Evolutionary conservation across 2,888 invertebrate genomes (phyloP).

Genomic region (Salpingus planirostris): DNA sequence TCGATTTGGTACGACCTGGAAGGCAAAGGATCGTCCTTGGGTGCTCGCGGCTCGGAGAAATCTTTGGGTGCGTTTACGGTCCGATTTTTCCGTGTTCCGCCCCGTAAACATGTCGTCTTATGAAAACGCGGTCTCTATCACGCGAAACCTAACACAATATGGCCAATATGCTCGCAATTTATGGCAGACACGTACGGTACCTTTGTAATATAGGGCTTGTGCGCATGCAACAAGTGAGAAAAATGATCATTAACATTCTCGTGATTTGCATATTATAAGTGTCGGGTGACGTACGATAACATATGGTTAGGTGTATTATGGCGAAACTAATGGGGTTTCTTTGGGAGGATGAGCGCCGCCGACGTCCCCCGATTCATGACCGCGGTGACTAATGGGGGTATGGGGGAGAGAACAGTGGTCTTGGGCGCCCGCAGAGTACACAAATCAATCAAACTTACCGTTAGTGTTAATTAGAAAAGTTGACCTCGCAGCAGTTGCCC

Average conservation of each 20-base stretch:
- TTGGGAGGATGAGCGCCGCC: slow-evolving; percentile 10
- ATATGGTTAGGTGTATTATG: slow-evolving; percentile 18
- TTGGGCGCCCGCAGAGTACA: slow-evolving; percentile 26
- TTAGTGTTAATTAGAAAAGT: slow-evolving; percentile 40
- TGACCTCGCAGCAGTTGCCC: too few relatives aligned
- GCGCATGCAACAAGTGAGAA: slow-evolving; percentile 15
- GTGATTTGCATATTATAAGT: slow-evolving; percentile 17
- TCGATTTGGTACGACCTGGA: too few relatives aligned
- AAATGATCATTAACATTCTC: slow-evolving; percentile 15
- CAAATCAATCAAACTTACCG: slow-evolving; percentile 38
- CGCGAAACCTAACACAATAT: slow-evolving; percentile 14
- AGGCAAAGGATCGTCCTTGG: too few relatives aligned
- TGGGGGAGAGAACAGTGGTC: slow-evolving; percentile 1
- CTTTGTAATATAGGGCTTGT: slow-evolving; percentile 14
- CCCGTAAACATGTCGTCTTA: too few relatives aligned
- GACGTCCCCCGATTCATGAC: slow-evolving; percentile 11
- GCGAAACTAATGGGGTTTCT: slow-evolving; percentile 19
- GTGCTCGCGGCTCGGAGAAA: slow-evolving; percentile 3
- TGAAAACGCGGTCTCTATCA: slow-evolving; percentile 15
- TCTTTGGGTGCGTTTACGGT: too few relatives aligned
- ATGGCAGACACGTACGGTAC: slow-evolving; percentile 11
- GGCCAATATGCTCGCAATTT: slow-evolving; percentile 15
- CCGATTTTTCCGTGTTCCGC: slow-evolving; percentile 1
- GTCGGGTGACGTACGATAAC: slow-evolving; percentile 16
- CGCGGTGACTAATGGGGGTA: slow-evolving; percentile 8